Percentiles rank a stretch among this genome's conserved stretches.
Evolutionary conservation across 1,140 invertebrate species (phyloP).

Genomic region (Halesus radiatus): DNA sequence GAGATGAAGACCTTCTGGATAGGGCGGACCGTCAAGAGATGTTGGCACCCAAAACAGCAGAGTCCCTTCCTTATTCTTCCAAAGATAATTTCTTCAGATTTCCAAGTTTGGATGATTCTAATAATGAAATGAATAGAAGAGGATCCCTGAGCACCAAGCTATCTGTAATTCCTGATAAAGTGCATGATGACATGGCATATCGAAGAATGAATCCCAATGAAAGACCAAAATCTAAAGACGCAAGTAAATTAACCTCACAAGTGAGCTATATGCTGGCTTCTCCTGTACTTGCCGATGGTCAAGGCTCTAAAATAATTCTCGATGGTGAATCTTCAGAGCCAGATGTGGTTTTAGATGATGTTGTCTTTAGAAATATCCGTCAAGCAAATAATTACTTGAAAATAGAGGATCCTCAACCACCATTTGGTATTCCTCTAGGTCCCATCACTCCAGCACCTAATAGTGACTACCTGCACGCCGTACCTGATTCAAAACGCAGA

Average conservation of each 20-base stretch:
- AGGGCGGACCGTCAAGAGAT: slow-evolving; percentile 82
- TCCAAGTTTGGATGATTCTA: slow-evolving; percentile 39
- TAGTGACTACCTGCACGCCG: slow-evolving; percentile 87
- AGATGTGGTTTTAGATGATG: slow-evolving; percentile 86
- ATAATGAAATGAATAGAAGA: slow-evolving; percentile 55
- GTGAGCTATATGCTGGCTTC: slow-evolving; percentile 83
- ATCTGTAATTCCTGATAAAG: slow-evolving; percentile 72
- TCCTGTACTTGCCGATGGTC: slow-evolving; percentile 71
- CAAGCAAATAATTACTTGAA: slow-evolving; percentile 81
- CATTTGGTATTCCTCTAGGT: slow-evolving; percentile 89
- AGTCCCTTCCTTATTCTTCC: slow-evolving; percentile 45
- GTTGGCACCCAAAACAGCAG: slow-evolving; percentile 59
- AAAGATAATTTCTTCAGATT: slow-evolving; percentile 51
- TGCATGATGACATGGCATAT: slow-evolving; percentile 86
- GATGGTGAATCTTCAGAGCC: slow-evolving; percentile 75
- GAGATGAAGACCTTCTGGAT: slow-evolving; percentile 86
- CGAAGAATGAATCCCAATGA: slow-evolving; percentile 77
- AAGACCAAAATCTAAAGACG: slow-evolving; percentile 69
- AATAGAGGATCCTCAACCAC: slow-evolving; percentile 85
- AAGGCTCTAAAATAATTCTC: slow-evolving; percentile 60
- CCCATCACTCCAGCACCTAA: slow-evolving; percentile 82
- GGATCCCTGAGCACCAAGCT: slow-evolving; percentile 56
- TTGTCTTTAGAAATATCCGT: slow-evolving; percentile 84
- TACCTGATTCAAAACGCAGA: slow-evolving; percentile 73
- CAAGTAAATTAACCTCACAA: slow-evolving; percentile 72